Base-by-base conservation (phyloP, 2,113 vertebrate species). In the Caracal caracal region DNA sequence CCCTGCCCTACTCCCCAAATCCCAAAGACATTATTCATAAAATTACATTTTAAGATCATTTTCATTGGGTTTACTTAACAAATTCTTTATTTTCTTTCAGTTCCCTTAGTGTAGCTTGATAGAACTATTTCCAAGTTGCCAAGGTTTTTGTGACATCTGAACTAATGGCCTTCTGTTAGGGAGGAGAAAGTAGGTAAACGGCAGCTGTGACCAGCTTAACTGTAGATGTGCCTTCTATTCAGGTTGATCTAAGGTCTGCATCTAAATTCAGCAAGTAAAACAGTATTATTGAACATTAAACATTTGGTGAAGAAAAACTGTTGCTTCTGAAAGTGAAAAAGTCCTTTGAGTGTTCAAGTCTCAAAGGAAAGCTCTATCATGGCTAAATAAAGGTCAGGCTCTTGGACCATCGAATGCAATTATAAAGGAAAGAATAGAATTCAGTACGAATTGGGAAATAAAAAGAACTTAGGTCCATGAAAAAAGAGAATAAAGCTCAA, bases 261-360 rank as follows among this genome's bases (percentile, higher is more conserved):
- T 91, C 83, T 92, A 37, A 65, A 15, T 51, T 90, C 19, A 91
- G 33, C 73, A 78, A 66, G 37, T 47, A 68, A 59, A 92, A 78
- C 26, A n/a, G 24, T 63, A 19, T 75, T 95, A 63, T 22, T 47
- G 56, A 30, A 75, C 76, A 81, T 28, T 56, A 83, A 78, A 56
- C n/a, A 87, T 73, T 51, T 70, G 35, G 13, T 51, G 6, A 66
- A 86, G n/a, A 82, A 76, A 61, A 90, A 76, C 20, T 37, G 24
- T 82, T 91, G 43, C 59, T 84, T 94, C 68, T 92, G 59, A 92
- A 95, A 90, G n/a, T 53, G 47, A 35, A 49, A 61, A 94, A 30
- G 47, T 65, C 71, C 30, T 73, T 79, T 53, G 40, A 71, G 53
- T 93, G 28, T 88, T 75, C 66, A 17, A 79, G 70, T 87, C 35